These are phyloP conservation scores for Troilus luridus DNA, from an alignment of 2,888 invertebrate genomes.

Conservation along the genomic window DNA sequence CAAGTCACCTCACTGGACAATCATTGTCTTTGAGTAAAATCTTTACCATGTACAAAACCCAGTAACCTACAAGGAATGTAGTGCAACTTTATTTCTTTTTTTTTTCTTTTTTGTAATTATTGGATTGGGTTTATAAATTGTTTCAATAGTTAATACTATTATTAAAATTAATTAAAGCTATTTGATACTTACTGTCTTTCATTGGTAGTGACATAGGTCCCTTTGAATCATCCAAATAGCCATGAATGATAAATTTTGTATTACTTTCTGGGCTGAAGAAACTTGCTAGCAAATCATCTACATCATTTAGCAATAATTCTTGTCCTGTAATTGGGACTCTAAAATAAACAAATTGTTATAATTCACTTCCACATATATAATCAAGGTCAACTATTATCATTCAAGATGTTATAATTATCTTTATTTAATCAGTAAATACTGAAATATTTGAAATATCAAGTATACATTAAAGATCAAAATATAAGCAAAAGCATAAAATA, in stretches of 20 bases:
- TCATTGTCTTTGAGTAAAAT: too few relatives aligned
- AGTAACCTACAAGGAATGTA: too few relatives aligned
- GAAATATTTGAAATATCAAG: too few relatives aligned
- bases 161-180: not conserved
- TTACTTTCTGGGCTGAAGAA: not conserved
- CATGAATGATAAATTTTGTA: slow-evolving; percentile 39
- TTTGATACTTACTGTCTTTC: slow-evolving; percentile 8
- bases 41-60: too few relatives aligned
- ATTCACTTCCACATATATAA: too few relatives aligned
- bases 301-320: not conserved
- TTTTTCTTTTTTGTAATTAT: too few relatives aligned
- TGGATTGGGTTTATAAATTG: not conserved
- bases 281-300: not conserved
- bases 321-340: not conserved
- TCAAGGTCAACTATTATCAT: too few relatives aligned
- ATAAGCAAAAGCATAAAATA: too few relatives aligned
- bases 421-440: not conserved
- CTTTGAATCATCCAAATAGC: not conserved
- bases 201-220: not conserved
- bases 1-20: too few relatives aligned
- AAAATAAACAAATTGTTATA: not conserved
- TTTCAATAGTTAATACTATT: not conserved
- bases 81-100: too few relatives aligned
- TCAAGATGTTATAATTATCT: too few relatives aligned
- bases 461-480: too few relatives aligned